These are phyloP conservation scores for Phasia obesa DNA, from an alignment of 2,888 invertebrate species.

Conservation along the genomic window DNA sequence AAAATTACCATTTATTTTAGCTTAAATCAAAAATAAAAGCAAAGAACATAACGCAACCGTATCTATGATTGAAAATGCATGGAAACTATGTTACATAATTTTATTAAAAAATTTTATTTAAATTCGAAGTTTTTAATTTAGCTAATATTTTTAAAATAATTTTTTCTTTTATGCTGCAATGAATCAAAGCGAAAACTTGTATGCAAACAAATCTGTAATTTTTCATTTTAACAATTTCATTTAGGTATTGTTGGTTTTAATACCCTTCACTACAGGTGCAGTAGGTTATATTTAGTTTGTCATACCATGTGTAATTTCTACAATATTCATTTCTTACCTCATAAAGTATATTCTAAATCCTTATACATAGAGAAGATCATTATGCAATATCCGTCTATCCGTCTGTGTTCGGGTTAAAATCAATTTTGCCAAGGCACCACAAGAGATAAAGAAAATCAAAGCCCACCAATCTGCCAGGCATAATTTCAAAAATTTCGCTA, in stretches of 20 bases:
- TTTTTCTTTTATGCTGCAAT: slow-evolving; percentile 15
- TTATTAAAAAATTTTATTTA: not conserved
- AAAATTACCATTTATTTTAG: slow-evolving; percentile 21
- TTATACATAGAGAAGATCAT: too few species aligned
- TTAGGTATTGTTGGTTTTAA: slow-evolving; percentile 7
- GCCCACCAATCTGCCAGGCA: too few species aligned
- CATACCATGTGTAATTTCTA: too few species aligned
- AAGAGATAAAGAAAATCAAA: too few species aligned
- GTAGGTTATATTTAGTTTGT: too few species aligned
- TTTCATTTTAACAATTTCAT: not conserved
- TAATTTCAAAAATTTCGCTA: too few species aligned
- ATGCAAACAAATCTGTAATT: slow-evolving; percentile 13
- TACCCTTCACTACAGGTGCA: too few species aligned
- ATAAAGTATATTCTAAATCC: too few species aligned
- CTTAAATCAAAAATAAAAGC: not conserved
- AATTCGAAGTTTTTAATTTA: not conserved
- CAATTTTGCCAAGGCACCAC: too few species aligned
- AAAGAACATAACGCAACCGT: not conserved
- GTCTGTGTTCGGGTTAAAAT: too few species aligned
- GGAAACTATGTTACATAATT: not conserved
- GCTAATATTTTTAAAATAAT: not conserved
- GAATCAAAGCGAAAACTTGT: slow-evolving; percentile 14
- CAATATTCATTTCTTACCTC: too few species aligned
- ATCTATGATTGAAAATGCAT: not conserved
- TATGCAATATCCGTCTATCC: too few species aligned